A percentile compares a stretch with the other conserved stretches of the same genome.
phyloP scores from a whole-genome alignment of 1,140 invertebrate species.

The Mactra quadrangularis region DNA sequence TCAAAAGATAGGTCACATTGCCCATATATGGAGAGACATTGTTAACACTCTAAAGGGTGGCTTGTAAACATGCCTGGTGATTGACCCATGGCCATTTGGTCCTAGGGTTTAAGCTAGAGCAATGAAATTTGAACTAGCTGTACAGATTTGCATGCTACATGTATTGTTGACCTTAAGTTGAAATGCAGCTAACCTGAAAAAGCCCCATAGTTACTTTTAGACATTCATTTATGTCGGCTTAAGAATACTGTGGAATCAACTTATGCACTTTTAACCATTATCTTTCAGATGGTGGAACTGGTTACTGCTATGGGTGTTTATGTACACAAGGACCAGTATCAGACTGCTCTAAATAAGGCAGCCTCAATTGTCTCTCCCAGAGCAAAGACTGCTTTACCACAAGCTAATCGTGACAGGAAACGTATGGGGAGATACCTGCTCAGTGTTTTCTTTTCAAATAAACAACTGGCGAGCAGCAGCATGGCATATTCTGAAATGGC shows the following conservation, averaged over 20 bases:
- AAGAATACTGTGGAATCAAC: not conserved
- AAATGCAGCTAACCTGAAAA: no score
- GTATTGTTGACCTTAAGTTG: no score
- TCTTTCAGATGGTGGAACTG: conserved; percentile 11
- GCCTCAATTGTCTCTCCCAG: not conserved
- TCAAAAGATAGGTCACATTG: no score
- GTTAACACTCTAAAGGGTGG: no score
- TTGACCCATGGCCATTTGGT: no score
- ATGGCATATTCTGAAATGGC: conserved; percentile 2
- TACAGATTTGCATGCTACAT: no score
- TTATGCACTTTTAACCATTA: not conserved
- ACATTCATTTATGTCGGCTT: not conserved
- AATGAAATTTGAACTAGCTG: no score
- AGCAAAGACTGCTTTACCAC: not conserved
- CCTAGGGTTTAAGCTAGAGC: no score
- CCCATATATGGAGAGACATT: no score
- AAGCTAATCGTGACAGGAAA: not conserved
- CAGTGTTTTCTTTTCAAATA: not conserved
- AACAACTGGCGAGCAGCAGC: conserved; percentile 6
- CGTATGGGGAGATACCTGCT: conserved; percentile 1
- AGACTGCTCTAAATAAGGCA: conserved; percentile 13
- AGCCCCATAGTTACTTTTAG: no score
- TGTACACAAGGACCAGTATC: not conserved
- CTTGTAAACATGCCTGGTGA: no score
- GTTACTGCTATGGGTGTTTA: not conserved